A percentile compares a stretch with the other conserved stretches of the same genome.
Evolutionary conservation across 2,113 vertebrate genomes (phyloP).

Genomic region (Mus musculus): GRCm39 chr6:32935001-32935500

Average conservation of each 20-base stretch:
- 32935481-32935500: slow-evolving; percentile 20
- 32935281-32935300: slow-evolving; percentile 1
- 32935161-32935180: neutral
- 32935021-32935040: neutral
- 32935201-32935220: neutral
- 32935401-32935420: neutral
- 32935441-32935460: slow-evolving; percentile 36
- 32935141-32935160: neutral
- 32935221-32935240: neutral
- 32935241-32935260: neutral
- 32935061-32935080: neutral
- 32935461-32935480: neutral
- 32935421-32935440: neutral
- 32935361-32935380: slow-evolving; percentile 37
- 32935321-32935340: slow-evolving; percentile 28
- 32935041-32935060: neutral
- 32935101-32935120: neutral
- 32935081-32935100: neutral
- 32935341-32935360: neutral
- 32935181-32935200: neutral
- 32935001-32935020: too few relatives aligned
- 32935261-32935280: neutral
- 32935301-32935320: slow-evolving; percentile 12
- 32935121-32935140: neutral
- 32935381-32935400: slow-evolving; percentile 2